Conservation (phyloP, 2,113 vertebrate genomes). For the Colossoma macropomum region DNA sequence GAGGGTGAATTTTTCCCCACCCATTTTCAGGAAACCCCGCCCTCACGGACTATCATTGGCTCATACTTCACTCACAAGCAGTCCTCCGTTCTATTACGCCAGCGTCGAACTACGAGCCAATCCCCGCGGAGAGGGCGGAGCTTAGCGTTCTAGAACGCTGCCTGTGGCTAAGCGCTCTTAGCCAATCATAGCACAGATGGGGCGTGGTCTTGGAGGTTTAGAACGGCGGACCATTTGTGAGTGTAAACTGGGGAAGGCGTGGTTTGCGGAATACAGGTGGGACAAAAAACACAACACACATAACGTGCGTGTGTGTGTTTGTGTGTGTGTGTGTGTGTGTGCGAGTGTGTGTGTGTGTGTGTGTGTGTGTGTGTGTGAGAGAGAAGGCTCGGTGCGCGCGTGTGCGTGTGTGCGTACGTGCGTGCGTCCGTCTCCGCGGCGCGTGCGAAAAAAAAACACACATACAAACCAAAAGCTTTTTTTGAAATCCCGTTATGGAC, state of each 20-base stretch:
- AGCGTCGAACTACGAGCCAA: not conserved
- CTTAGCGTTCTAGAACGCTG: not conserved
- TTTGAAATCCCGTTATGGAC: conserved; percentile 60
- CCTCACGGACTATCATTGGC: conserved; percentile 49
- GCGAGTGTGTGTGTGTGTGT: not conserved
- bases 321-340: no score
- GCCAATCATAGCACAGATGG: no score
- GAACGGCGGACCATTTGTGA: no score
- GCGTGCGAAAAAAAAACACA: not conserved
- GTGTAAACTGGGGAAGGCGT: not conserved
- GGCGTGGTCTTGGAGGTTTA: no score
- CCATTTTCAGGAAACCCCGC: not conserved
- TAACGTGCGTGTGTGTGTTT: not conserved
- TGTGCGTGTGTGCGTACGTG: not conserved
- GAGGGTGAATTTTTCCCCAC: not conserved
- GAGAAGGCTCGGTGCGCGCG: no score
- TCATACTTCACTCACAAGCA: not conserved
- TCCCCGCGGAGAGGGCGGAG: not conserved
- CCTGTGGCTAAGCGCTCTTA: no score
- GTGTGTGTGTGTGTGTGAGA: not conserved
- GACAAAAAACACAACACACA: not conserved
- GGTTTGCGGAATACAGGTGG: not conserved
- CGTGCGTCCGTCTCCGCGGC: not conserved
- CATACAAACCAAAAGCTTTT: no score
- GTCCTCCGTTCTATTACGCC: not conserved